Conservation (phyloP, 1,140 invertebrate genomes). For the Hermetia illucens region DNA sequence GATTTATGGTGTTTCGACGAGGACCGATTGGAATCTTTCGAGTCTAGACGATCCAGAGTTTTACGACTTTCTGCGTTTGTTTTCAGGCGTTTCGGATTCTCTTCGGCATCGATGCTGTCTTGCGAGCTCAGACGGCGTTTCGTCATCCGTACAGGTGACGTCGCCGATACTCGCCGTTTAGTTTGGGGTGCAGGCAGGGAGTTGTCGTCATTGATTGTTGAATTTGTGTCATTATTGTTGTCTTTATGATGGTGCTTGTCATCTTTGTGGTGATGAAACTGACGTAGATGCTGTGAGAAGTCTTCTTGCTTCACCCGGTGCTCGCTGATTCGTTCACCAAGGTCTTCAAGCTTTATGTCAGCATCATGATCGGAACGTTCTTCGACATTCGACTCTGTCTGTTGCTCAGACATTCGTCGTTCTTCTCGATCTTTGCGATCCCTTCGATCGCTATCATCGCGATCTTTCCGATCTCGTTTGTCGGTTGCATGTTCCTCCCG, state of each 20-base stretch:
- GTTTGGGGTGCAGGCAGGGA: neutral
- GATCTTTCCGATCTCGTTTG: too few species aligned
- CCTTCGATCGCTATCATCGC: neutral
- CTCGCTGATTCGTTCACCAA: too few species aligned
- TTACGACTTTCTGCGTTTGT: conserved; percentile 40
- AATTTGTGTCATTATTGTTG: neutral
- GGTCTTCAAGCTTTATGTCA: too few species aligned
- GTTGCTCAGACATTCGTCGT: too few species aligned
- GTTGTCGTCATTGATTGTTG: neutral
- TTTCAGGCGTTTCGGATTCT: conserved; percentile 57
- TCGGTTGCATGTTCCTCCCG: neutral
- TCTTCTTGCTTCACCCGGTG: too few species aligned
- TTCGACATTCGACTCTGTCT: too few species aligned
- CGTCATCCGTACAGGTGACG: conserved; percentile 46
- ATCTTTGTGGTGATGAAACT: conserved; percentile 7
- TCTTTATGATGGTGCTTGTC: conserved; percentile 16
- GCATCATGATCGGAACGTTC: too few species aligned
- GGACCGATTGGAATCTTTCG: conserved; percentile 42
- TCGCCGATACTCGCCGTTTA: conserved; percentile 12
- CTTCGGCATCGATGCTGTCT: conserved; percentile 45
- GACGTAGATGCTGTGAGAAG: too few species aligned
- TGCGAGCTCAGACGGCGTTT: conserved; percentile 66
- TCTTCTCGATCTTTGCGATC: too few species aligned
- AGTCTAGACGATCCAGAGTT: conserved; percentile 47
- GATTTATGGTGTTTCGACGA: conserved; percentile 1